A percentile compares a stretch with the other conserved stretches of the same genome.
Conservation (phyloP, 2,113 vertebrate genomes). For the Poecilia latipinna region DNA sequence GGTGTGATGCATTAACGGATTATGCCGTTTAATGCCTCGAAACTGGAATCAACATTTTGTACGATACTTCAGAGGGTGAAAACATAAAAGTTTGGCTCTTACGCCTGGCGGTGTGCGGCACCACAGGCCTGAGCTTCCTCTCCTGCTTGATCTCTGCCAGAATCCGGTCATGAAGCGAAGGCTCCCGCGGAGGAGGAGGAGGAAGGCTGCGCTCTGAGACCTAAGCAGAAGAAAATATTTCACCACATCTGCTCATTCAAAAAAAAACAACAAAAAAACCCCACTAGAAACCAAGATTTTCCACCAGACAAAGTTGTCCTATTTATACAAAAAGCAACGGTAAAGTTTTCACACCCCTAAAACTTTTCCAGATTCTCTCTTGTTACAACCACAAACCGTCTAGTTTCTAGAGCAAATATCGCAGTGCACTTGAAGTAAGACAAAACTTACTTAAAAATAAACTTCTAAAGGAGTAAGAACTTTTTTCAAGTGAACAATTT, state of each 20-base stretch:
- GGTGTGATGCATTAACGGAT: too few species aligned
- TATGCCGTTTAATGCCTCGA: background rate
- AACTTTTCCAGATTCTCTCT: background rate
- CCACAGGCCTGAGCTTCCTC: slow-evolving; percentile 88
- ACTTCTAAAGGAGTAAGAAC: too few species aligned
- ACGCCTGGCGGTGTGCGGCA: slow-evolving; percentile 76
- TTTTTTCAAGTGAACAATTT: too few species aligned
- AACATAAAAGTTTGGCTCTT: slow-evolving; percentile 15
- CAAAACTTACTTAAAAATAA: too few species aligned
- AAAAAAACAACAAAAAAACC: too few species aligned
- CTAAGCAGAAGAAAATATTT: slow-evolving; percentile 64
- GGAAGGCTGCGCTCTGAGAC: slow-evolving; percentile 88
- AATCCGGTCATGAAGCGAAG: slow-evolving; percentile 89
- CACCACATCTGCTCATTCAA: background rate
- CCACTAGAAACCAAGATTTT: background rate
- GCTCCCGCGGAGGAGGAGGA: slow-evolving; percentile 85
- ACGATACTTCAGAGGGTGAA: background rate
- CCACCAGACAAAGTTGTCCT: background rate
- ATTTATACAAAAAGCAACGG: background rate
- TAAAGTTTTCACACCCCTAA: background rate
- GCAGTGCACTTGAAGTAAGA: too few species aligned
- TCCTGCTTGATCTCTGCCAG: slow-evolving; percentile 93
- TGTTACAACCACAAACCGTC: too few species aligned
- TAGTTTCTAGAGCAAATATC: too few species aligned
- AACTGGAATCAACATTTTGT: background rate